A percentile compares a stretch with the other conserved stretches of the same genome.
phyloP scores from a whole-genome alignment of 2,113 vertebrate species.

The Nestor notabilis region DNA sequence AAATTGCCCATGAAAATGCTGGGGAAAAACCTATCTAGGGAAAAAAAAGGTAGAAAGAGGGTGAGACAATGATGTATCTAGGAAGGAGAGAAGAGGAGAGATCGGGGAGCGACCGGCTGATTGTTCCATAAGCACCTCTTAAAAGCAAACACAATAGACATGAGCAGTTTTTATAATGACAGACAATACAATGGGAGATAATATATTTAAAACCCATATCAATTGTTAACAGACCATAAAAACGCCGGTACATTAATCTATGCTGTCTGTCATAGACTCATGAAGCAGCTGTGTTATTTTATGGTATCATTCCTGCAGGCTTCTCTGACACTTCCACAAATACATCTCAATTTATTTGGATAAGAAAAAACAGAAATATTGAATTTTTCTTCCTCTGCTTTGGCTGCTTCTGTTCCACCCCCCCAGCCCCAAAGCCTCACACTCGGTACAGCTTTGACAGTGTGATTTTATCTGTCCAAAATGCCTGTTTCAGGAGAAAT shows the following conservation, averaged over 20 bases:
- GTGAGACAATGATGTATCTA: constrained; percentile 1
- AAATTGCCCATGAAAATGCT: constrained; percentile 71
- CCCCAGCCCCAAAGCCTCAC: not conserved
- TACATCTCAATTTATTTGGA: constrained; percentile 80
- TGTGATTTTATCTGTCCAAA: not conserved
- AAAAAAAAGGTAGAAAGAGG: not conserved
- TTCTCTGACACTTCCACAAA: constrained; percentile 71
- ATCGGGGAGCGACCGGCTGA: constrained; percentile 14
- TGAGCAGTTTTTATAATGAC: constrained; percentile 75
- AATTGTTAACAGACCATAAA: constrained; percentile 83
- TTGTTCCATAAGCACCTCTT: constrained; percentile 71
- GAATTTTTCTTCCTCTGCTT: not conserved
- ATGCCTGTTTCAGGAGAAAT: not conserved
- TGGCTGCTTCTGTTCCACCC: not conserved
- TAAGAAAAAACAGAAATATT: constrained; percentile 73
- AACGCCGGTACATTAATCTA: constrained; percentile 76
- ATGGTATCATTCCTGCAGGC: constrained; percentile 69
- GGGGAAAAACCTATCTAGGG: constrained; percentile 28
- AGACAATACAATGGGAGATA: constrained; percentile 78
- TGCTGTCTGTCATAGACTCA: constrained; percentile 74
- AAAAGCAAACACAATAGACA: constrained; percentile 76
- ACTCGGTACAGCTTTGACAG: rapidly evolving
- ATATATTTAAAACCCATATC: constrained; percentile 83
- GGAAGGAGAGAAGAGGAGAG: constrained; percentile 14
- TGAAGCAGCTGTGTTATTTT: constrained; percentile 74